Conservation (phyloP, 2,888 invertebrate species). For the Eristalis tenax region DNA sequence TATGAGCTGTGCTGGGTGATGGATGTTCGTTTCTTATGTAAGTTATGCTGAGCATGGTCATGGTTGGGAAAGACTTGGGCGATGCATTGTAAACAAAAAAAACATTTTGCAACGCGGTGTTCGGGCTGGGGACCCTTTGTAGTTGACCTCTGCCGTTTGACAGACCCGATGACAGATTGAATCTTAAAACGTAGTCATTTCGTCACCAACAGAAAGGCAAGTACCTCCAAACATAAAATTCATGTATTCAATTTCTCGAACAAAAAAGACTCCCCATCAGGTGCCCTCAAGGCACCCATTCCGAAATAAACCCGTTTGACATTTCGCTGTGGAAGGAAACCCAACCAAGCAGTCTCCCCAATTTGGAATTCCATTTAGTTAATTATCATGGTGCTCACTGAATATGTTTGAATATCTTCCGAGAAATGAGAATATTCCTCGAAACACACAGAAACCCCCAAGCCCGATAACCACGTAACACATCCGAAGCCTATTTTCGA, state of each 20-base stretch:
- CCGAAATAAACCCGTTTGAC: background rate
- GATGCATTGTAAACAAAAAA: too few relatives aligned
- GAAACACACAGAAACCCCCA: background rate
- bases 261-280: too few relatives aligned
- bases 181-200: too few relatives aligned
- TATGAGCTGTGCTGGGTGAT: constrained; percentile 18
- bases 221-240: too few relatives aligned
- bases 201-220: too few relatives aligned
- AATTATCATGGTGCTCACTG: constrained; percentile 10
- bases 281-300: too few relatives aligned
- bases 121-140: too few relatives aligned
- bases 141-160: too few relatives aligned
- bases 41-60: background rate
- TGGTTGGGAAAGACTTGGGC: background rate
- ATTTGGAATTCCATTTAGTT: constrained; percentile 1
- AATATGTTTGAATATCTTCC: constrained; percentile 1
- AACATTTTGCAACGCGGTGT: too few relatives aligned
- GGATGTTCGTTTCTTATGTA: constrained; percentile 17
- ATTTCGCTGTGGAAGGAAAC: background rate
- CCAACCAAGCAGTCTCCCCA: background rate
- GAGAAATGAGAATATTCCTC: background rate
- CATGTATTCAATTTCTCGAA: too few relatives aligned
- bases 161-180: too few relatives aligned
- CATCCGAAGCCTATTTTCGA: background rate
- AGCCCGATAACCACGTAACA: too few relatives aligned